Base-by-base conservation (phyloP, 2,113 vertebrate species). In the Mola mola region DNA sequence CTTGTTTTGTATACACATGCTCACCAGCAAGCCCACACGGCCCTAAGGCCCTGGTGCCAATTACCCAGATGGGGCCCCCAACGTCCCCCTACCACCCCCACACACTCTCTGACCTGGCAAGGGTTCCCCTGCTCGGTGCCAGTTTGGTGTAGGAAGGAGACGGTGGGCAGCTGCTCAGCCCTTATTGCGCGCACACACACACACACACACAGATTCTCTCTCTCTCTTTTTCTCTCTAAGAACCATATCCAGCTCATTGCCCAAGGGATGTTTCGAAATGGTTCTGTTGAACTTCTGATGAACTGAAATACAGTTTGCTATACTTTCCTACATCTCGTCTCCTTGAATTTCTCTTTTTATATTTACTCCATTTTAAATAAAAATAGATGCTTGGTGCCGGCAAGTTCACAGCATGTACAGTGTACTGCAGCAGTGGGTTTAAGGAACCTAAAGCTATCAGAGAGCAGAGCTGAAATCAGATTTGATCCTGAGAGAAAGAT, bases 61-160 rank as follows among this genome's bases (percentile, higher is more conserved):
- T 66, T 85, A 75, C 77, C 78, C 89, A 91, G 89, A 90, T 92
- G 89, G 88, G 77, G 72, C 74, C 65, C 80, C 79, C 46, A 71
- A 64, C 69, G 19, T 8, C 66, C 78, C 75, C 57, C 53, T 33
- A 66, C 66, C 66, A 63, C 58, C 52, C 79, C 38, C 42, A 29
- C 58, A 20, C 66, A 57, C 64, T 55, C 72, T 42, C 57, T 78
- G 81, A 85, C 83, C 84, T 91, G 88, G 90, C 89, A 87, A 79
- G 20, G 51, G 20, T 49, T 20, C 38, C 29, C 34, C n/a, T 37
- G 38, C 40, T 49, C 41, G 46, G 36, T 90, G 89, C 89, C 90
- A 91, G 80, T 70, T 62, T 56, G 66, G 68, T 76, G 76, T 31
- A 47, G 83, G 64, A 73, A 72, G 61, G 72, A 83, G 72, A 77